Base-by-base conservation (phyloP, 2,888 invertebrate genomes). In the Lymantria dispar region DNA sequence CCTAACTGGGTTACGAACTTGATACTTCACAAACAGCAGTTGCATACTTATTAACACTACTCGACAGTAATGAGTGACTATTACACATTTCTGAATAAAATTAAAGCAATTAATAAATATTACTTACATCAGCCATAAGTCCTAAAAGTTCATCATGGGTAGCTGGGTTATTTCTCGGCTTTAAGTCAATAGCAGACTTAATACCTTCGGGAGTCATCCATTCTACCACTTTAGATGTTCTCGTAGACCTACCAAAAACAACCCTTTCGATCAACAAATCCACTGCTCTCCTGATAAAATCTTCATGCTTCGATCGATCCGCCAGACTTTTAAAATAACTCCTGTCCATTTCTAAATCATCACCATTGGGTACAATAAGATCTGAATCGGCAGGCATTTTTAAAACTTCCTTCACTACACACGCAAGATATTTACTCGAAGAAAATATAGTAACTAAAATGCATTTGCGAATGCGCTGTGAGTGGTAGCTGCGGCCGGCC, bases 171-270 rank as follows among this genome's bases (percentile, higher is more conserved):
- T 92, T 83, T 15, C 92, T 87, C 5, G 96, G 86, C 48, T 92
- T 85, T 69, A 97, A 91, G 74, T 96, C 94, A 47, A 96, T 93
- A 0, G 93, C 85, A 47, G 92, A 85, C 60, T 92, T 92, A 49
- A 98, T 88, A 44, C 95, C 94, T 30, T 94, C 93, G 0, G 98
- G 98, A 42, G 94, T 93, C 56, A 94, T 93, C 94, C 97, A 98
- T 66, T 97, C 95, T 46, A 97, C 93, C 5, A 98, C 97, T 77
- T 95, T 95, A 47, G 93, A 93, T 8, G 92, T 91, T 52, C 96
- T 92, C 58, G 93, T 92, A 0, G 95, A 94, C 45, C 95, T 95
- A 70, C 95, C 93, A 69, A 96, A 96, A 10, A 97, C 94, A 5
- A 96, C 96, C 50, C 95, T 92, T 57, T 95, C 94, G 40, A 97